A percentile compares a stretch with the other conserved stretches of the same genome.
Conservation (phyloP, 2,888 invertebrate genomes). For the Drosophila gaucha region DNA sequence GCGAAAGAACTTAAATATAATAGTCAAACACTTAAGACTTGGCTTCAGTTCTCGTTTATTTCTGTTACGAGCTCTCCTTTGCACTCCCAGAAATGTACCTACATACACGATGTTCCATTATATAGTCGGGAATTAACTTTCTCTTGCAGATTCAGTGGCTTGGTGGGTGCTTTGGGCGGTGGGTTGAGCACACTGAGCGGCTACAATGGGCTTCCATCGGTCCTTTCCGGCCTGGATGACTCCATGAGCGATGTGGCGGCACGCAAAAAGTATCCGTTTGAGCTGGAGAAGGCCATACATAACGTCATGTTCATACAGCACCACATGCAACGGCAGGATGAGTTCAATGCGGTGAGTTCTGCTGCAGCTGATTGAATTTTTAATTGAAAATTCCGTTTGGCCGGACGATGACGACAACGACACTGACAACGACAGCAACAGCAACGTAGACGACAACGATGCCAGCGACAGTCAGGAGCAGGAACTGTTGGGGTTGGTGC, state of each 20-base stretch:
- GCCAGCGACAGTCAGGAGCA: constrained; percentile 14
- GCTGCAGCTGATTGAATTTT: constrained; percentile 77
- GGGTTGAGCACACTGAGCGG: constrained; percentile 87
- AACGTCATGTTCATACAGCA: constrained; percentile 98
- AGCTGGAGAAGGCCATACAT: constrained; percentile 96
- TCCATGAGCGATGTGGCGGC: constrained; percentile 92
- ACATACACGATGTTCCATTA: not conserved
- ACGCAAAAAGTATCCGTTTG: constrained; percentile 95
- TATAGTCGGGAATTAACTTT: constrained; percentile 44
- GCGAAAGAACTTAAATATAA: not conserved
- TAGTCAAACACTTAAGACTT: not conserved
- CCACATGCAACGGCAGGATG: constrained; percentile 96
- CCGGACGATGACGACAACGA: constrained; percentile 26
- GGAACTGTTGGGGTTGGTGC: not conserved
- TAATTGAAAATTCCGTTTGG: constrained; percentile 78
- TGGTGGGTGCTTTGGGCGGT: constrained; percentile 90
- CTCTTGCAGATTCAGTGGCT: constrained; percentile 88
- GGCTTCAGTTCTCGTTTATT: not conserved
- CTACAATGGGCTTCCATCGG: constrained; percentile 93
- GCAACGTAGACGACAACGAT: constrained; percentile 7
- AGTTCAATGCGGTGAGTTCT: constrained; percentile 94
- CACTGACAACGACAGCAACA: not conserved
- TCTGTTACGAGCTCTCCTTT: not conserved
- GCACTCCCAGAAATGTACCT: constrained; percentile 2
- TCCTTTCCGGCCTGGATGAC: constrained; percentile 93